Conservation (phyloP, 2,113 vertebrate species). For the Pachypanchax playfairii region DNA sequence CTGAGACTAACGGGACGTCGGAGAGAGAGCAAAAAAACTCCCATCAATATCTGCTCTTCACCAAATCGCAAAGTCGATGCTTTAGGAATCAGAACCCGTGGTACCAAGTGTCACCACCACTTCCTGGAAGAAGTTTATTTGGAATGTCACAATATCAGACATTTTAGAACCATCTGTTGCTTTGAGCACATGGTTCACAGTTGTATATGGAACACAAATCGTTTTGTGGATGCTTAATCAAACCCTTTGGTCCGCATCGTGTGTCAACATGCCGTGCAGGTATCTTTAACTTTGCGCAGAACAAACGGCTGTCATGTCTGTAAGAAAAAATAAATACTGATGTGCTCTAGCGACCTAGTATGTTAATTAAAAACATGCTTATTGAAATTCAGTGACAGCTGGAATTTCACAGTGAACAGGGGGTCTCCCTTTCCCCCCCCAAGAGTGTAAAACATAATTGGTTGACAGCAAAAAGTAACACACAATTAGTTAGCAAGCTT, state of each 20-base stretch:
- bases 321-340: conserved; percentile 73
- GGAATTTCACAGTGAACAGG: conserved; percentile 73
- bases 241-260: conserved; percentile 23
- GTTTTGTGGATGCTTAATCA: conserved; percentile 51
- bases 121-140: conserved; percentile 28
- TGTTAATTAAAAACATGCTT: conserved; percentile 83
- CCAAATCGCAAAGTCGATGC: conserved; percentile 10
- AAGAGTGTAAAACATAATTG: conserved; percentile 77
- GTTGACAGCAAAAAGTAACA: conserved; percentile 79
- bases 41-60: conserved; percentile 45
- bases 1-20: conserved; percentile 46
- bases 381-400: conserved; percentile 81
- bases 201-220: conserved; percentile 36
- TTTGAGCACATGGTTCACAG: conserved; percentile 32
- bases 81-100: conserved; percentile 17
- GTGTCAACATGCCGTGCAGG: conserved; percentile 34
- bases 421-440: conserved; percentile 62
- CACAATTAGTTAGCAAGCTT: conserved; percentile 76
- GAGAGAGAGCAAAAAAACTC: conserved; percentile 30
- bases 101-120: background rate
- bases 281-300: conserved; percentile 41
- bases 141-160: conserved; percentile 21
- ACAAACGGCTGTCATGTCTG: conserved; percentile 56
- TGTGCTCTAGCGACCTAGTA: conserved; percentile 73
- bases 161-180: conserved; percentile 10